Evolutionary conservation across 2,797 vertebrate species (phyloP).

Genomic region (Monodelphis domestica): DNA sequence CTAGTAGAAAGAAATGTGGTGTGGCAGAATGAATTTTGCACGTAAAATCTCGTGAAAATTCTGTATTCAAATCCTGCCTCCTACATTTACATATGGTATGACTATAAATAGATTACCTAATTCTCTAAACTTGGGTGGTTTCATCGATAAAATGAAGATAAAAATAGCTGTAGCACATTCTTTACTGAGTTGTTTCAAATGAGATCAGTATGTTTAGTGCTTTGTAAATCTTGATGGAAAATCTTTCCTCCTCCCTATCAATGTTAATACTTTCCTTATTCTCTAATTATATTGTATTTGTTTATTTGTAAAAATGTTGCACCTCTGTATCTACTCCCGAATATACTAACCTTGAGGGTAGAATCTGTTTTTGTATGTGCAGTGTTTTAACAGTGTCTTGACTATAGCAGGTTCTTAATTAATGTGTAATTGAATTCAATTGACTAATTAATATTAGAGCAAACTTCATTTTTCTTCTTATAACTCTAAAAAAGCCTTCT

Average conservation of each 20-base stretch:
- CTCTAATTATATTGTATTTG: background rate
- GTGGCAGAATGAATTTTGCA: accelerated
- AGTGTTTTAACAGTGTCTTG: background rate
- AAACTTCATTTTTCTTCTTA: no score
- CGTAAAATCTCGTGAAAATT: background rate
- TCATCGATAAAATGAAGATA: background rate
- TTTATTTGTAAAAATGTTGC: background rate
- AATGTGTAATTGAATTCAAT: no score
- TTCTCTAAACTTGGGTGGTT: background rate
- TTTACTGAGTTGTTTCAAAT: background rate
- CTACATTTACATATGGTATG: no score
- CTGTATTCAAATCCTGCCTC: accelerated
- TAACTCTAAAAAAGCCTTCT: no score
- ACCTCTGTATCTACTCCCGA: background rate
- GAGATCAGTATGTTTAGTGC: background rate
- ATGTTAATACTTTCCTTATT: background rate
- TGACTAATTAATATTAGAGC: no score
- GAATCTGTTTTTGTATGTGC: background rate
- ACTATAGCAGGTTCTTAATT: no score
- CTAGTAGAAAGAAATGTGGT: background rate
- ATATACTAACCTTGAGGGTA: background rate
- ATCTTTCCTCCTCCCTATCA: background rate
- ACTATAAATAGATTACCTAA: background rate
- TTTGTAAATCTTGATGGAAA: background rate
- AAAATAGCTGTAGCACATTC: background rate